Conservation (phyloP, 2,888 invertebrate genomes). For the Plebejus melissa region DNA sequence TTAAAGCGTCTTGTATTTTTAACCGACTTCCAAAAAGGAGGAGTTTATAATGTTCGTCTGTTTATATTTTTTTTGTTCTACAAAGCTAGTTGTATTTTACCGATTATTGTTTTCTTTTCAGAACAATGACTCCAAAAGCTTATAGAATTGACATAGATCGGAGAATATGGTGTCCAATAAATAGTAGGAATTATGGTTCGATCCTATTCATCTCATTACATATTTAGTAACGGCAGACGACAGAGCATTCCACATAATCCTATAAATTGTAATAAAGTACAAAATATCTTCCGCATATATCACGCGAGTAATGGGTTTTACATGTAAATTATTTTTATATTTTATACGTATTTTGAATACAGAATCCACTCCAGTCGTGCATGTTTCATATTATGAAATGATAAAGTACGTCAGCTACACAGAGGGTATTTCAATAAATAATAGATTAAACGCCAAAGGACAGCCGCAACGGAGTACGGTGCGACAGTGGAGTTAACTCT, state of each 20-base stretch:
- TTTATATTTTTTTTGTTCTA: background rate
- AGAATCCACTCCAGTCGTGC: constrained; percentile 12
- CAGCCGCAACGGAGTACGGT: background rate
- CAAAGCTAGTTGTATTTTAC: background rate
- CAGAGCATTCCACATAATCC: constrained; percentile 11
- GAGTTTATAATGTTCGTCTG: too few relatives aligned
- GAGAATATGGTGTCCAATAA: background rate
- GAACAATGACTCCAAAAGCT: background rate
- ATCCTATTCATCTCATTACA: constrained; percentile 11
- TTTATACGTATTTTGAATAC: constrained; percentile 19
- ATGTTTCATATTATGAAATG: constrained; percentile 17
- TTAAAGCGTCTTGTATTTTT: background rate
- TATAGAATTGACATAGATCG: background rate
- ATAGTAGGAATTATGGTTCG: background rate
- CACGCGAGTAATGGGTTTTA: constrained; percentile 24
- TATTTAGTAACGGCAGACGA: constrained; percentile 7
- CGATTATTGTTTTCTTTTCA: background rate
- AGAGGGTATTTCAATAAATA: constrained; percentile 14
- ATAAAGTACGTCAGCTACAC: constrained; percentile 1
- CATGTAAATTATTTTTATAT: constrained; percentile 24
- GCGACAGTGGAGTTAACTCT: background rate
- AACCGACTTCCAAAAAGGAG: too few relatives aligned
- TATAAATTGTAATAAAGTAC: constrained; percentile 29
- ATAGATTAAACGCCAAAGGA: background rate
- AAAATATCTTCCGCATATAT: constrained; percentile 36